Percentiles rank a stretch among this genome's conserved stretches.
Conservation (phyloP, 2,888 invertebrate species). For the Leptura quadrifasciata region DNA sequence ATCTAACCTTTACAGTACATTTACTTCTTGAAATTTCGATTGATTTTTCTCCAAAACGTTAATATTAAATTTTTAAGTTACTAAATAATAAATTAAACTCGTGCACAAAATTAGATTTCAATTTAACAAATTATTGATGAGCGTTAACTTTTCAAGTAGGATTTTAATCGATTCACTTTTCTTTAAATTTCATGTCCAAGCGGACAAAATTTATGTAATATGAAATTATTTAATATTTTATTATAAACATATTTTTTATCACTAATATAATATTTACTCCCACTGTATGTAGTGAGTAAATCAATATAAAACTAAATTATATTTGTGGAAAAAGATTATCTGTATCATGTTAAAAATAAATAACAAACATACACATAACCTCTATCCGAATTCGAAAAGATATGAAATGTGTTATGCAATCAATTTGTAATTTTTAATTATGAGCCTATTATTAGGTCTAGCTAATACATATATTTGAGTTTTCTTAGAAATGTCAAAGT, state of each 20-base stretch:
- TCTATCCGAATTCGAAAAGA: conserved; percentile 38
- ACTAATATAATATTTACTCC: conserved; percentile 47
- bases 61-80: no score
- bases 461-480: conserved; percentile 26
- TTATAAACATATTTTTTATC: conserved; percentile 41
- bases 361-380: conserved; percentile 46
- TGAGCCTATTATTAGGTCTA: conserved; percentile 13
- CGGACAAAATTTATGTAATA: no score
- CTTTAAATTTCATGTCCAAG: no score
- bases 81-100: no score
- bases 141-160: no score
- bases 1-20: no score
- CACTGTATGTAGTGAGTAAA: conserved; percentile 40
- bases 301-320: conserved; percentile 48
- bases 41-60: no score
- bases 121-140: no score
- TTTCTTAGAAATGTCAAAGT: conserved; percentile 52
- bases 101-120: no score
- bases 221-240: no score
- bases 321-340: conserved; percentile 49
- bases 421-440: conserved; percentile 20
- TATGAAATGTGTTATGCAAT: conserved; percentile 43
- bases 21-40: no score
- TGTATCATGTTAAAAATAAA: conserved; percentile 55
- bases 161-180: no score